phyloP scores from a whole-genome alignment of 2,113 vertebrate species.

The Chaetodon trifascialis region DNA sequence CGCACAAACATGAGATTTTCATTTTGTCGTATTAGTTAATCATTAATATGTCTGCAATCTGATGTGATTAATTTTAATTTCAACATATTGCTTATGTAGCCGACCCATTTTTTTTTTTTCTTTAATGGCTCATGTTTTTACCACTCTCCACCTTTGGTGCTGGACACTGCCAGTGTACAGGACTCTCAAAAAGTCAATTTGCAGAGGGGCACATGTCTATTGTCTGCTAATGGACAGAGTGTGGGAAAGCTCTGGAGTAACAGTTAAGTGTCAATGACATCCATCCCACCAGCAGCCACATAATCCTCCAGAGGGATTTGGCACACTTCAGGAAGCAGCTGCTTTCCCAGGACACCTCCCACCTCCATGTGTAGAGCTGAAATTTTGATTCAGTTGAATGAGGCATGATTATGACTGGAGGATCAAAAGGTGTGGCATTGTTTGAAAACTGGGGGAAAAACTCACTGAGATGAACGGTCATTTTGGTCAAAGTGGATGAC shows the following conservation, averaged over 20 bases:
- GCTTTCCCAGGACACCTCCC: background rate
- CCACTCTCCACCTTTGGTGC: background rate
- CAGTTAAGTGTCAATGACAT: background rate
- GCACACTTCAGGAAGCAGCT: conserved; percentile 45
- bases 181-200: background rate
- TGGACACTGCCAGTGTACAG: too few species aligned
- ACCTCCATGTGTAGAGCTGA: background rate
- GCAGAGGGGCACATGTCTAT: background rate
- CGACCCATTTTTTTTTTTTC: background rate
- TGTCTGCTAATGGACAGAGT: background rate
- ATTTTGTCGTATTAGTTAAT: background rate
- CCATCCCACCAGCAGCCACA: conserved; percentile 17
- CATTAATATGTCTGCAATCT: background rate
- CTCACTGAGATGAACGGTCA: background rate
- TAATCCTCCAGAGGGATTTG: conserved; percentile 35
- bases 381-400: background rate
- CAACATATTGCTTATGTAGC: too few species aligned
- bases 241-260: conserved; percentile 1
- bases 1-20: background rate
- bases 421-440: background rate
- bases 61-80: background rate
- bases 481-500: background rate
- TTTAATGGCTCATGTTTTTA: background rate
- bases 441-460: background rate
- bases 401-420: background rate